phyloP scores from a whole-genome alignment of 2,797 vertebrate species.

The Oryzias dopingdopingensis region DNA sequence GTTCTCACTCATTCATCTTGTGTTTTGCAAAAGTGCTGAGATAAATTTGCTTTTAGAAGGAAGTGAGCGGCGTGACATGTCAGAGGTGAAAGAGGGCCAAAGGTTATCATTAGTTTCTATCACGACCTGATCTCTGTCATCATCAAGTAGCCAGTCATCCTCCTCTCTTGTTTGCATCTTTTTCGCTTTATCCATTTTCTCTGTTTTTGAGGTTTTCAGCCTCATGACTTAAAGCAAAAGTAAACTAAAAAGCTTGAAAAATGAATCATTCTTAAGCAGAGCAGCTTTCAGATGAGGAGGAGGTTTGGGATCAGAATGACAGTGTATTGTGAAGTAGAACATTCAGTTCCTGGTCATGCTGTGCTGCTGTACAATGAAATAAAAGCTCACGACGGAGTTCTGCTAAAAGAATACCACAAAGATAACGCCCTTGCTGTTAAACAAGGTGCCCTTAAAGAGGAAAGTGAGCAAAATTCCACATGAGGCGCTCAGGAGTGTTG shows the following conservation, averaged over 20 bases:
- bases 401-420: constrained; percentile 32
- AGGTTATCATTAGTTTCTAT: constrained; percentile 61
- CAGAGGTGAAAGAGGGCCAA: constrained; percentile 58
- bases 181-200: constrained; percentile 4
- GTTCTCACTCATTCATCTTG: constrained; percentile 30
- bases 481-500: constrained; percentile 55
- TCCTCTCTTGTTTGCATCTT: constrained; percentile 17
- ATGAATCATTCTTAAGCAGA: constrained; percentile 4
- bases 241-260: constrained; percentile 29
- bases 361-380: constrained; percentile 28
- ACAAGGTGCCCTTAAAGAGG: constrained; percentile 72
- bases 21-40: constrained; percentile 11
- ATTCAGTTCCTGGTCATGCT: constrained; percentile 31
- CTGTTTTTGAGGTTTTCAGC: constrained; percentile 5
- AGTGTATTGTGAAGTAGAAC: constrained; percentile 18
- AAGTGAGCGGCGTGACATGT: constrained; percentile 57
- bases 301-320: constrained; percentile 15
- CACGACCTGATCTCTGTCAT: constrained; percentile 50
- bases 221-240: constrained; percentile 16
- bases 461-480: constrained; percentile 57
- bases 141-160: constrained; percentile 28
- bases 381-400: constrained; percentile 26
- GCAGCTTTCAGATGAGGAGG: constrained; percentile 8
- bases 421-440: constrained; percentile 53
- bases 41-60: constrained; percentile 57